A percentile compares a stretch with the other conserved stretches of the same genome.
Conservation (phyloP, 1,140 invertebrate species). For the Dufourea novaeangliae region DNA sequence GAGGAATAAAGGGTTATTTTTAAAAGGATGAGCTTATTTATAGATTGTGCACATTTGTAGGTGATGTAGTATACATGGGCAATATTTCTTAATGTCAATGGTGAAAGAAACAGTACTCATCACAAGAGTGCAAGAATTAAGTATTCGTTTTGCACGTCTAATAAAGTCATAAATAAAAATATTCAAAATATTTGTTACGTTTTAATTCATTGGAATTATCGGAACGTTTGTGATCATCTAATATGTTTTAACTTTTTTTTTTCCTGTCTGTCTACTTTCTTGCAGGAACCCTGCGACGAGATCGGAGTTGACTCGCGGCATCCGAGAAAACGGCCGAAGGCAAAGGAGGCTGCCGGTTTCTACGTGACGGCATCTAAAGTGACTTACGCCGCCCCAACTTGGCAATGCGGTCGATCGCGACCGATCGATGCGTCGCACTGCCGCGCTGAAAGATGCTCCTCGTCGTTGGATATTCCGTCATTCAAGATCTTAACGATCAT, state of each 20-base stretch:
- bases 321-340: conserved; percentile 51
- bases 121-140: too few species aligned
- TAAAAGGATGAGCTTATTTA: too few species aligned
- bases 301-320: conserved; percentile 42
- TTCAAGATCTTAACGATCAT: conserved; percentile 16
- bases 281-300: conserved; percentile 29
- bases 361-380: conserved; percentile 70
- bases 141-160: too few species aligned
- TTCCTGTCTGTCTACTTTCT: background rate
- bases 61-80: too few species aligned
- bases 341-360: conserved; percentile 55
- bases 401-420: conserved; percentile 41
- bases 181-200: too few species aligned
- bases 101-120: too few species aligned
- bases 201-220: too few species aligned
- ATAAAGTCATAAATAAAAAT: too few species aligned
- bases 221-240: too few species aligned
- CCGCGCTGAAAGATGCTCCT: background rate
- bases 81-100: too few species aligned
- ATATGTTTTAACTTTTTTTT: background rate
- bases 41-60: too few species aligned
- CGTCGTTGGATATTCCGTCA: background rate
- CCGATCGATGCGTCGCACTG: conserved; percentile 35
- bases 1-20: too few species aligned
- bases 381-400: conserved; percentile 54